Percentiles rank a stretch among this genome's conserved stretches.
phyloP scores from a whole-genome alignment of 2,113 vertebrate species.

The Steatornis caripensis region DNA sequence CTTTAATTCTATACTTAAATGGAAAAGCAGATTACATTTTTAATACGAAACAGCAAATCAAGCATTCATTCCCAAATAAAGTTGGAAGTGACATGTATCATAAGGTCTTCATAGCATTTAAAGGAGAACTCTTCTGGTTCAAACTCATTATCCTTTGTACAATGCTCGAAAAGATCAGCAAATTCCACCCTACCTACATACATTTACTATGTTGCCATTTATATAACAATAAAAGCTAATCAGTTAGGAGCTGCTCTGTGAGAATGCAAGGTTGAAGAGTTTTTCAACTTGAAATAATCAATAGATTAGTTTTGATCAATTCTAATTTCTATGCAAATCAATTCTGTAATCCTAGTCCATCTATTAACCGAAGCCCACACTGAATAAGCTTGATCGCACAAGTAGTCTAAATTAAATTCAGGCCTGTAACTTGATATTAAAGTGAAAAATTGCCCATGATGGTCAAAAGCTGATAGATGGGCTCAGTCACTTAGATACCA shows the following conservation, averaged over 20 bases:
- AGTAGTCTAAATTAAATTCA: not conserved
- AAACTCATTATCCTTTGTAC: not conserved
- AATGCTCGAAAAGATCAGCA: not conserved
- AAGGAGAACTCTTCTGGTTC: not conserved
- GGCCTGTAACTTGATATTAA: not conserved
- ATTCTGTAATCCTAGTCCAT: not conserved
- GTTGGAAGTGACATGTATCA: not conserved
- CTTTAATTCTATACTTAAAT: not conserved
- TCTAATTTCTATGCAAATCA: constrained; percentile 34
- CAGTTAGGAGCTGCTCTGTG: not conserved
- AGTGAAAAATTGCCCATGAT: not conserved
- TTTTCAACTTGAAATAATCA: constrained; percentile 37
- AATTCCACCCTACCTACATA: not conserved
- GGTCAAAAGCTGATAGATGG: not conserved
- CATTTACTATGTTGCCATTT: not conserved
- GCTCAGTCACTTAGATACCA: not conserved
- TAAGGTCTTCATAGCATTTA: not conserved
- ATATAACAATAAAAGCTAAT: not conserved
- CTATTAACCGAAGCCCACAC: not conserved
- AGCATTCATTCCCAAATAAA: not conserved
- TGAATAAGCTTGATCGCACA: not conserved
- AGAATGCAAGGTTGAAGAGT: not conserved
- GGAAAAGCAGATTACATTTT: not conserved
- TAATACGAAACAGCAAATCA: not conserved
- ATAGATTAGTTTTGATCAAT: constrained; percentile 18